phyloP scores from a whole-genome alignment of 2,888 invertebrate genomes.

The Meta bourneti region DNA sequence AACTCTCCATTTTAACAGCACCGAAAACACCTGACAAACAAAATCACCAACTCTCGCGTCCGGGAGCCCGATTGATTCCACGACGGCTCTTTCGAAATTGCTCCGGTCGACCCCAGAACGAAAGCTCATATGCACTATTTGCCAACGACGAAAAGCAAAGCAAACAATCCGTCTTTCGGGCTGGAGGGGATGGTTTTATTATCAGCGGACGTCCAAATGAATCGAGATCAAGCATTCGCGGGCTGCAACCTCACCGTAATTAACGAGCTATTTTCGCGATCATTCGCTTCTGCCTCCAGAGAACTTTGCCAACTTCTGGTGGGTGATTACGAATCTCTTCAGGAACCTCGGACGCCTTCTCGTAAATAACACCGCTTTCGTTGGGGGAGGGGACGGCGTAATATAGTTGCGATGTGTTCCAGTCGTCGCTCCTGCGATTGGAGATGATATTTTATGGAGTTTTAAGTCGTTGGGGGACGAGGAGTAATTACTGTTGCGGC shows the following conservation, averaged over 20 bases:
- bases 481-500: too few species aligned
- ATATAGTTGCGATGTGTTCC: neutral
- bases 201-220: neutral
- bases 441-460: neutral
- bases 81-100: too few species aligned
- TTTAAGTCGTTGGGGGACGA: too few species aligned
- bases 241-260: neutral
- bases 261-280: slow-evolving; percentile 15
- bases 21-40: too few species aligned
- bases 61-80: too few species aligned
- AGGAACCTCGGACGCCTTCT: neutral
- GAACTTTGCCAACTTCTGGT: slow-evolving; percentile 2
- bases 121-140: too few species aligned
- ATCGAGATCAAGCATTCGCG: neutral
- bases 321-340: neutral
- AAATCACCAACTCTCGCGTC: too few species aligned
- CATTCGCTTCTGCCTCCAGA: neutral
- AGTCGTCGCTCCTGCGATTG: neutral
- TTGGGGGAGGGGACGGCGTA: neutral
- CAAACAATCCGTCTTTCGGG: too few species aligned
- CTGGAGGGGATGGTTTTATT: neutral
- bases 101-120: too few species aligned
- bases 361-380: neutral
- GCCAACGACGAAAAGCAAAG: too few species aligned
- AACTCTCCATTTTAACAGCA: too few species aligned